These are phyloP conservation scores for Phycodurus eques DNA, from an alignment of 2,113 vertebrate genomes.

Conservation along the genomic window DNA sequence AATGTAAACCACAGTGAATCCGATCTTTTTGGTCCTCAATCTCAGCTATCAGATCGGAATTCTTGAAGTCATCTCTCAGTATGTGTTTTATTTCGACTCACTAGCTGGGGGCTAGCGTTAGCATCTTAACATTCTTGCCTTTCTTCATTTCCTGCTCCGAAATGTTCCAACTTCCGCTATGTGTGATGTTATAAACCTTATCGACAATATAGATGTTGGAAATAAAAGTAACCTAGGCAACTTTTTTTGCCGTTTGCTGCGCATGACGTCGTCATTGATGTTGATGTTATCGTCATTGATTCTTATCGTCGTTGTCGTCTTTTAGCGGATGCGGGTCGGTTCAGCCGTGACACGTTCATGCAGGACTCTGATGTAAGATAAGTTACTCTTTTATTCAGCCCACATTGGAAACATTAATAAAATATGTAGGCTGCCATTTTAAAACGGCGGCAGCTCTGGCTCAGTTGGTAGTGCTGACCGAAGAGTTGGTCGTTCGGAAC, in stretches of 20 bases:
- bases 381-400: not conserved
- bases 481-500: too few species aligned
- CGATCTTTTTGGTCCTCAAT: too few species aligned
- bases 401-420: not conserved
- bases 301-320: not conserved
- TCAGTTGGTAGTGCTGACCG: too few species aligned
- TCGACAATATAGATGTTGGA: not conserved
- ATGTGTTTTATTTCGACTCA: not conserved
- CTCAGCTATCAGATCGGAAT: too few species aligned
- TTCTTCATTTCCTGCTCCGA: not conserved
- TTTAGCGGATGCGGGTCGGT: not conserved
- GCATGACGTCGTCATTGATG: not conserved
- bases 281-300: not conserved
- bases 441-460: too few species aligned
- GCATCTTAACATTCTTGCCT: not conserved
- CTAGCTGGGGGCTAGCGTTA: not conserved
- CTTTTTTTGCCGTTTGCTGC: not conserved
- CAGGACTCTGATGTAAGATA: not conserved
- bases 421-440: not conserved
- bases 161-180: not conserved
- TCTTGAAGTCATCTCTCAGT: not conserved
- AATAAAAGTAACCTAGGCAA: not conserved
- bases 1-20: too few species aligned
- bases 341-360: not conserved
- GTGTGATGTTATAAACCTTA: not conserved